Evolutionary conservation across 2,113 vertebrate genomes (phyloP).

Genomic region (Pseudorasbora parva): DNA sequence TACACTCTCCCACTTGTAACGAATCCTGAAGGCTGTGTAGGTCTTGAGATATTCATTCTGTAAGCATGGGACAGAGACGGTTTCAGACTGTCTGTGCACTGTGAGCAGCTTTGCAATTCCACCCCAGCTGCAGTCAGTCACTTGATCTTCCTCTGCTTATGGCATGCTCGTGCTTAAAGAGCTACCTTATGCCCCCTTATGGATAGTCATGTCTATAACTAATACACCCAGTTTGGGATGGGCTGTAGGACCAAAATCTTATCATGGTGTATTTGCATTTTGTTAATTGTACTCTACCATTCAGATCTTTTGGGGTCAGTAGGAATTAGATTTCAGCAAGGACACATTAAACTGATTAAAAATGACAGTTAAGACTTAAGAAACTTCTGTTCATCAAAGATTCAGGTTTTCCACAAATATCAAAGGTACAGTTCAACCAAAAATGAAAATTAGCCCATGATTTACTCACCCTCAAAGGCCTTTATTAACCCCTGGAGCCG

Average conservation of each 20-base stretch:
- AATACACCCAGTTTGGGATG: background rate
- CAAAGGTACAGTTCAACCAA: too few species aligned
- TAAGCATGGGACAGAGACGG: conserved; percentile 48
- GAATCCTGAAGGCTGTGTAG: conserved; percentile 29
- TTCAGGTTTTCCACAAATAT: too few species aligned
- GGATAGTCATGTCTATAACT: conserved; percentile 51
- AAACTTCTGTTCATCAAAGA: too few species aligned
- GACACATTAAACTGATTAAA: too few species aligned
- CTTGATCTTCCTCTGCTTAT: conserved; percentile 39
- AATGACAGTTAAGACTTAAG: too few species aligned
- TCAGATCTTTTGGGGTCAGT: background rate
- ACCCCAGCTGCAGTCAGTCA: conserved; percentile 51
- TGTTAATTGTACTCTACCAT: background rate
- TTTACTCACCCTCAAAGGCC: too few species aligned
- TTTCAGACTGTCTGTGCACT: conserved; percentile 46
- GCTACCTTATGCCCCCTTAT: conserved; percentile 59
- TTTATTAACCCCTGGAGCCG: too few species aligned
- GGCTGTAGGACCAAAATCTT: background rate
- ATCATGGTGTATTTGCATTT: background rate
- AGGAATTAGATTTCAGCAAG: background rate
- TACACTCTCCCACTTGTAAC: conserved; percentile 42
- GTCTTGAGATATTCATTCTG: conserved; percentile 42
- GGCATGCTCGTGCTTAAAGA: conserved; percentile 53
- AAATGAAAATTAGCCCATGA: too few species aligned
- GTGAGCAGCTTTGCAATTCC: conserved; percentile 42